A percentile compares a stretch with the other conserved stretches of the same genome.
Conservation (phyloP, 1,140 invertebrate species). For the Dolichoris vasculosae region DNA sequence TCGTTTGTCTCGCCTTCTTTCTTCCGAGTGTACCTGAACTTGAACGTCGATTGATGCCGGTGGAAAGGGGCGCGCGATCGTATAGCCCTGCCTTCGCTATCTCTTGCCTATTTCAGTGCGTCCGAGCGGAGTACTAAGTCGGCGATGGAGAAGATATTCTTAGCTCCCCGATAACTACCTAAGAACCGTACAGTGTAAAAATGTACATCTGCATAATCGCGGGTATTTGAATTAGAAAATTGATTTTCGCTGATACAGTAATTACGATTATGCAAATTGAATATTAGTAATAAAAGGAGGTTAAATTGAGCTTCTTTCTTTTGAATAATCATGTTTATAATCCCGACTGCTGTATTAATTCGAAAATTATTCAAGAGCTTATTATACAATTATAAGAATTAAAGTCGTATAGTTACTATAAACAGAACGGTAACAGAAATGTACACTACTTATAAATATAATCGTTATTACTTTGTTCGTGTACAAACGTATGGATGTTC, state of each 20-base stretch:
- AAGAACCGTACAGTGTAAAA: too few relatives aligned
- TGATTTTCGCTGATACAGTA: neutral
- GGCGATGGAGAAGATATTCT: neutral
- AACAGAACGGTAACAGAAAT: slow-evolving; percentile 27
- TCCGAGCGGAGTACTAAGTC: too few relatives aligned
- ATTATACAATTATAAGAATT: slow-evolving; percentile 39
- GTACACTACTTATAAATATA: slow-evolving; percentile 27
- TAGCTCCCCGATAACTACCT: too few relatives aligned
- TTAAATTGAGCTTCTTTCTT: neutral
- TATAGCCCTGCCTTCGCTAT: neutral
- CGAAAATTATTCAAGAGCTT: neutral
- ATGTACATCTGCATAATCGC: too few relatives aligned
- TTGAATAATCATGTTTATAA: slow-evolving; percentile 15
- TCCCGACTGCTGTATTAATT: slow-evolving; percentile 2
- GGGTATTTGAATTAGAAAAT: neutral
- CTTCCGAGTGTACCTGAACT: neutral
- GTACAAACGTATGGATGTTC: neutral
- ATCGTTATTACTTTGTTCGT: slow-evolving; percentile 26
- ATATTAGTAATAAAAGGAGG: neutral
- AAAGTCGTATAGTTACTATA: slow-evolving; percentile 34
- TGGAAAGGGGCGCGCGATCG: too few relatives aligned
- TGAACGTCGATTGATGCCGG: too few relatives aligned
- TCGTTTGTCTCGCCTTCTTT: neutral
- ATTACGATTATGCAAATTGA: neutral
- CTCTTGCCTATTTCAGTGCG: neutral